phyloP scores from a whole-genome alignment of 1,140 invertebrate genomes.

The Drosophila oshimai region DNA sequence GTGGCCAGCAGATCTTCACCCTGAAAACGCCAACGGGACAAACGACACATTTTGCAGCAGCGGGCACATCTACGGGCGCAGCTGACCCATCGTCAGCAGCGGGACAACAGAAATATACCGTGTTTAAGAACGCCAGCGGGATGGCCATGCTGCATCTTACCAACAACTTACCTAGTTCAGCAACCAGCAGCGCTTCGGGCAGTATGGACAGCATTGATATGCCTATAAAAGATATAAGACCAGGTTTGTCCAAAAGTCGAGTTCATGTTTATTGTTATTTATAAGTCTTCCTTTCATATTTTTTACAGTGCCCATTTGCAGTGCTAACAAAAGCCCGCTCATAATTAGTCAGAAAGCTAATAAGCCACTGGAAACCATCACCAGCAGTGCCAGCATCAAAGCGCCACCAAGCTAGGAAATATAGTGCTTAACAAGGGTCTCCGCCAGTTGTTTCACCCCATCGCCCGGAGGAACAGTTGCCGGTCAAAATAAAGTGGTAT shows the following conservation, averaged over 20 bases:
- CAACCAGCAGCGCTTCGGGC: not conserved
- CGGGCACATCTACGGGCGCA: slow-evolving; percentile 10
- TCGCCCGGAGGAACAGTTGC: slow-evolving; percentile 4
- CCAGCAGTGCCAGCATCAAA: not conserved
- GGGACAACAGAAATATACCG: slow-evolving; percentile 74
- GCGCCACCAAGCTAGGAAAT: slow-evolving; percentile 27
- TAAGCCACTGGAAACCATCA: slow-evolving; percentile 5
- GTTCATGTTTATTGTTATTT: not conserved
- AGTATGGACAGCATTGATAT: slow-evolving; percentile 86
- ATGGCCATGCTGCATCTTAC: slow-evolving; percentile 58
- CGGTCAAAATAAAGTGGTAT: slow-evolving; percentile 63
- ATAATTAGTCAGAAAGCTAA: slow-evolving; percentile 72
- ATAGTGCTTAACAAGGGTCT: slow-evolving; percentile 69
- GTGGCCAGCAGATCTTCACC: slow-evolving; percentile 68
- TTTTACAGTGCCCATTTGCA: slow-evolving; percentile 12
- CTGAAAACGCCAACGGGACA: slow-evolving; percentile 61
- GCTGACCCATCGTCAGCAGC: slow-evolving; percentile 26
- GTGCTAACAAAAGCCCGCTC: slow-evolving; percentile 36
- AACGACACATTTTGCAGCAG: slow-evolving; percentile 69
- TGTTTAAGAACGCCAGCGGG: slow-evolving; percentile 83
- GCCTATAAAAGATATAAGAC: slow-evolving; percentile 83
- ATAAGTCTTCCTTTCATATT: not conserved
- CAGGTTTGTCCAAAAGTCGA: slow-evolving; percentile 8
- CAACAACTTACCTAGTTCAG: slow-evolving; percentile 12
- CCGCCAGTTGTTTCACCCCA: slow-evolving; percentile 53